These are phyloP conservation scores for Diadophis punctatus DNA, from an alignment of 2,113 vertebrate species.

Conservation along the genomic window DNA sequence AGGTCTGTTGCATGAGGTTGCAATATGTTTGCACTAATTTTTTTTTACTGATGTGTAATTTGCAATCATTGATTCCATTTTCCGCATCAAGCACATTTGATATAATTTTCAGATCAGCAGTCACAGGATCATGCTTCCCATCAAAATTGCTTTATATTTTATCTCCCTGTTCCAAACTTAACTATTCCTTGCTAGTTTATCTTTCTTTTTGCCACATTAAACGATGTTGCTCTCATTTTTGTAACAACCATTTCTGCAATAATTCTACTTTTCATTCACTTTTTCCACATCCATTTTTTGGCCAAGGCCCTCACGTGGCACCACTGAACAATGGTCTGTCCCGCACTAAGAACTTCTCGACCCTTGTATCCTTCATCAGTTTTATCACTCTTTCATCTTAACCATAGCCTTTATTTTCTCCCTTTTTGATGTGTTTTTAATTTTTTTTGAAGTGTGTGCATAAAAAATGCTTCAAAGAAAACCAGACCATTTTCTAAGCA, in stretches of 20 bases:
- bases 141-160: background rate
- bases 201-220: background rate
- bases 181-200: background rate
- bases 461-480: background rate
- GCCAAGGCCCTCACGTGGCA: background rate
- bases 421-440: background rate
- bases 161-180: background rate
- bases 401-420: background rate
- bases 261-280: background rate
- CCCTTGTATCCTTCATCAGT: background rate
- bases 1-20: background rate
- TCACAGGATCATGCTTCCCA: background rate
- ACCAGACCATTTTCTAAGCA: background rate
- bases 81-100: background rate
- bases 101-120: background rate
- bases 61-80: background rate
- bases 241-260: background rate
- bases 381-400: background rate
- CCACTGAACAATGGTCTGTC: background rate
- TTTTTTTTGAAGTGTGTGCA: background rate
- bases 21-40: background rate
- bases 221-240: background rate
- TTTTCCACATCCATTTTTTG: background rate
- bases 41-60: background rate
- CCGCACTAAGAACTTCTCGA: background rate